Evolutionary conservation across 1,140 invertebrate species (phyloP).

Genomic region (Penaeus chinensis): DNA sequence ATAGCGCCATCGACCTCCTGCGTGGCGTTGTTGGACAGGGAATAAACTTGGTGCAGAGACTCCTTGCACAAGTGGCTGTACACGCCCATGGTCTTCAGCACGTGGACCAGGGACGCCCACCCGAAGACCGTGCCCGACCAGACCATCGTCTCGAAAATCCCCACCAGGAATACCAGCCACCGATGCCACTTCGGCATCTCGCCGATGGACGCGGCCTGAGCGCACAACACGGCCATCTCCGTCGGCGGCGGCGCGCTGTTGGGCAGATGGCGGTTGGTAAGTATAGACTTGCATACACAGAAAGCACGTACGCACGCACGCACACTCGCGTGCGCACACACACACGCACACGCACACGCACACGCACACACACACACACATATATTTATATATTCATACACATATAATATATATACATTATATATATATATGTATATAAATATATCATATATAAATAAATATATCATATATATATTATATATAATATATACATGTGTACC

Average conservation of each 20-base stretch:
- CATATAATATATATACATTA: too few species aligned
- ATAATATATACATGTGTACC: too few species aligned
- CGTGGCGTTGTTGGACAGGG: background rate
- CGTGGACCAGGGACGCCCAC: conserved; percentile 44
- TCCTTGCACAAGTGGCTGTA: conserved; percentile 15
- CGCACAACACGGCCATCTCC: background rate
- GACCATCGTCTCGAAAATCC: conserved; percentile 31
- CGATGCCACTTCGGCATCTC: conserved; percentile 2
- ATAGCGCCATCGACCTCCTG: background rate
- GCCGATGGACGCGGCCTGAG: conserved; percentile 5
- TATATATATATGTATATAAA: too few species aligned
- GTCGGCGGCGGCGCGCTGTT: background rate
- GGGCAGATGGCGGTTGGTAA: background rate
- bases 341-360: too few species aligned
- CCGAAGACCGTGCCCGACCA: conserved; percentile 46
- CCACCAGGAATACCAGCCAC: conserved; percentile 23
- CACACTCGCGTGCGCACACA: too few species aligned
- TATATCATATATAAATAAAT: too few species aligned
- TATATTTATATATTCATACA: too few species aligned
- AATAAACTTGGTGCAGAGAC: too few species aligned
- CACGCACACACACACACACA: too few species aligned
- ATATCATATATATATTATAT: too few species aligned
- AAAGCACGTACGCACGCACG: too few species aligned
- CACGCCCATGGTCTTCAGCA: conserved; percentile 37
- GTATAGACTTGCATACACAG: too few species aligned